Evolutionary conservation across 2,888 invertebrate species (phyloP).

Genomic region (Dexiosoma caninum): DNA sequence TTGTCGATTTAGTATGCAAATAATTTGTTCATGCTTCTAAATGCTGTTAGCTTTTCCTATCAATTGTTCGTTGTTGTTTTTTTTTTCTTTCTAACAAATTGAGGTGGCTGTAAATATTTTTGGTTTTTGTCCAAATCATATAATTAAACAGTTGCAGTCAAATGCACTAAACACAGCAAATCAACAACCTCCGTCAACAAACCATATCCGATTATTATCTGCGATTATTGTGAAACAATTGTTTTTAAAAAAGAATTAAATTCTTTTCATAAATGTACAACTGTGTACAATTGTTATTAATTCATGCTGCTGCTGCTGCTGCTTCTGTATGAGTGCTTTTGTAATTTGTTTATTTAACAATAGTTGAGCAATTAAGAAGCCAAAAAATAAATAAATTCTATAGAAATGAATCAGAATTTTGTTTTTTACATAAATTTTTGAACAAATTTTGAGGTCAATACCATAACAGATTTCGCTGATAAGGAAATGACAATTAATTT

Average conservation of each 20-base stretch:
- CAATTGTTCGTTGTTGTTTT: constrained; percentile 16
- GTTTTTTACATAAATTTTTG: background rate
- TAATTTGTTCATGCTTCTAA: background rate
- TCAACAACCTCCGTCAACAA: constrained; percentile 10
- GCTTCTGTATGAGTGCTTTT: constrained; percentile 1
- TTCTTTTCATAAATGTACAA: background rate
- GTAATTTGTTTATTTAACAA: constrained; percentile 22
- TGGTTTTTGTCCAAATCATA: constrained; percentile 2
- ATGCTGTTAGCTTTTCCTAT: constrained; percentile 2
- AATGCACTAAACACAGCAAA: background rate
- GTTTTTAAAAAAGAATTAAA: constrained; percentile 23
- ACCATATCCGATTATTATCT: constrained; percentile 45
- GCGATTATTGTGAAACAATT: constrained; percentile 42
- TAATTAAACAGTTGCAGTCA: constrained; percentile 46
- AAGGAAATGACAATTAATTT: constrained; percentile 23
- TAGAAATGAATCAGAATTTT: constrained; percentile 48
- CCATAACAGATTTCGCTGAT: constrained; percentile 9
- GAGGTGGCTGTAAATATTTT: background rate
- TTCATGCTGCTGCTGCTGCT: too few relatives aligned
- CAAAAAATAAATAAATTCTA: constrained; percentile 44
- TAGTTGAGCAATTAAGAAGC: constrained; percentile 54
- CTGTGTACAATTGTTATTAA: background rate
- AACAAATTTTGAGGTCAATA: constrained; percentile 11
- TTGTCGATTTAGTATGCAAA: background rate
- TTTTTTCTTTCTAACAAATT: background rate